Evolutionary conservation across 2,113 vertebrate genomes (phyloP), one percentile per base, ranked within the genome.

Genomic region (Peromyscus californicus): DNA sequence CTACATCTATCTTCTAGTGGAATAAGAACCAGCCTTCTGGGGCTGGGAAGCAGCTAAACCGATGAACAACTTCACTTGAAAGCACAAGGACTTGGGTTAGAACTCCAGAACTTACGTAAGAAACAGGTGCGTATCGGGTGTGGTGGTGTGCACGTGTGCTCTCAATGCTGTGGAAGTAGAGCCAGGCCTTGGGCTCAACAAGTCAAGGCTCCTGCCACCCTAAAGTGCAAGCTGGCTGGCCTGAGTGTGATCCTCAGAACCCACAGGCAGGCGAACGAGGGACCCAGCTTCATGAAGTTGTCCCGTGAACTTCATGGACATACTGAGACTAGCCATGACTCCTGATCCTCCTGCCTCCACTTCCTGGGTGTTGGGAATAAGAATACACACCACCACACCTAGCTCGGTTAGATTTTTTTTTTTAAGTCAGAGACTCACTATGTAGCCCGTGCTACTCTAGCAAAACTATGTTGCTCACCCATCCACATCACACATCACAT

Each of bases 21-120:
- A 70, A 42, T 82, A 70, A 70, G 87, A 63, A 74, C 39, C 63
- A 90, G n/a, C 54, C 80, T 92, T 93, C 74, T 63, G 65, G 84
- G 48, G 76, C 42, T 61, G 7, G 29, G 26, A 19, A 75, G 39
- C 29, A 48, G 85, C 42, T 70, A 87, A 48, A 26, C 33, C 15
- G 16, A 15, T 26, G 36, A 70, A 22, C 3, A 36, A 51, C 45
- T 24, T n/a, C 19, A 22, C 54, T 89, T 91, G 70, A 90, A 96
- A 92, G 63, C 29, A 42, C 33, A 65, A 45, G 59, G 39, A 65
- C 61, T 17, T 65, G 61, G 24, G 39, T 45, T 85, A 67, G 39
- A 45, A 65, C 4, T 39, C 39, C 39, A 86, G 61, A 45, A 33
- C 61, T 65, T 65, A 31, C 3, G 16, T 31, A 65, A 86, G 26